These are phyloP conservation scores for Pangasius krempfi DNA, from an alignment of 2,797 vertebrate species.

Conservation along the genomic window DNA sequence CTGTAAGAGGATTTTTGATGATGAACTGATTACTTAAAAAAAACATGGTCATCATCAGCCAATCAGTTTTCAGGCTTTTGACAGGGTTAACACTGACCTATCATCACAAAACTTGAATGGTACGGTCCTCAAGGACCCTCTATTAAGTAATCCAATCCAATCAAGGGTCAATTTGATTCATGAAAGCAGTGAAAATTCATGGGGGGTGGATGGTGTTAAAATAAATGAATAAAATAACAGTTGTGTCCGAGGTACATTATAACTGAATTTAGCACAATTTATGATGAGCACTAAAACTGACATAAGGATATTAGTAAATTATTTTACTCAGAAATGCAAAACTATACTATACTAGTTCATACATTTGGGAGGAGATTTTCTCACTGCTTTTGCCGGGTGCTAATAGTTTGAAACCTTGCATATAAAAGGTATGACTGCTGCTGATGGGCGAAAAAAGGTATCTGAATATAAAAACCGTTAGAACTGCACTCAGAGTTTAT, in stretches of 20 bases:
- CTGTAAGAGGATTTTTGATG: not conserved
- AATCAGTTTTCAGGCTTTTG: not conserved
- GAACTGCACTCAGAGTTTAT: not conserved
- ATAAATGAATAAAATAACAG: too few species aligned
- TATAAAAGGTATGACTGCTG: not conserved
- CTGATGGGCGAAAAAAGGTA: not conserved
- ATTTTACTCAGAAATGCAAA: not conserved
- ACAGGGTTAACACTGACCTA: not conserved
- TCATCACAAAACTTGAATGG: too few species aligned
- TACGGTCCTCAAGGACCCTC: too few species aligned
- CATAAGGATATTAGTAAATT: not conserved
- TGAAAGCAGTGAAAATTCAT: too few species aligned
- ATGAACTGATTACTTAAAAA: not conserved
- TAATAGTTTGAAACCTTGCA: not conserved
- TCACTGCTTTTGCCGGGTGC: not conserved
- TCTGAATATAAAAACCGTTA: not conserved
- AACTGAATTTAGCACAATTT: not conserved
- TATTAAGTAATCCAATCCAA: not conserved
- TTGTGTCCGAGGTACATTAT: not conserved
- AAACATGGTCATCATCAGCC: not conserved
- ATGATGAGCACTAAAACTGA: not conserved
- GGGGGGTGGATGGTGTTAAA: too few species aligned
- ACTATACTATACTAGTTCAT: not conserved
- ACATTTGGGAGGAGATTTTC: too few species aligned
- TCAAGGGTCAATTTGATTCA: not conserved